These are phyloP conservation scores for Heterotilapia buettikoferi DNA, from an alignment of 2,113 vertebrate species.

Conservation along the genomic window DNA sequence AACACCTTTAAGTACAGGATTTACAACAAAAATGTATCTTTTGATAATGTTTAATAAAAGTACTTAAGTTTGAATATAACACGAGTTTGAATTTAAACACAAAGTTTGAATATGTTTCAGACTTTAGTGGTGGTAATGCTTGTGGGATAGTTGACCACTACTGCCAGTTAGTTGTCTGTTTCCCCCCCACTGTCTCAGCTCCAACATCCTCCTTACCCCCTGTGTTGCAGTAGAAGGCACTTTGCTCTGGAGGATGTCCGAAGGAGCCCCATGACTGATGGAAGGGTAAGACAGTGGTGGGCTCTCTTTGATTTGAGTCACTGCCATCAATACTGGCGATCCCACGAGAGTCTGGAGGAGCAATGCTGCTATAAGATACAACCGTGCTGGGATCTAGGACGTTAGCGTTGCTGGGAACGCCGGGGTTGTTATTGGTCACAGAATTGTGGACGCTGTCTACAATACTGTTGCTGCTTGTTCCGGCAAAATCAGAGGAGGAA, in stretches of 20 bases:
- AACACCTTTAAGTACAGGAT: not conserved
- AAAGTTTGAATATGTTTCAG: not conserved
- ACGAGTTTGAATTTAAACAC: not conserved
- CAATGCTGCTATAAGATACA: constrained; percentile 17
- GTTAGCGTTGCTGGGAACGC: constrained; percentile 28
- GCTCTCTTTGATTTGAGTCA: constrained; percentile 30
- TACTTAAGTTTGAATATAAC: not conserved
- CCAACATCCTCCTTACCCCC: constrained; percentile 33
- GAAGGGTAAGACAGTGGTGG: constrained; percentile 7
- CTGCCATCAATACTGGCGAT: not conserved
- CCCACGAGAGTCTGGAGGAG: constrained; percentile 6
- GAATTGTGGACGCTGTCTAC: constrained; percentile 7
- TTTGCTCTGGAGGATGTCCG: constrained; percentile 27
- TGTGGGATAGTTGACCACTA: constrained; percentile 1
- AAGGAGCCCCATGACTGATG: constrained; percentile 57
- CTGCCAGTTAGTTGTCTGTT: constrained; percentile 44
- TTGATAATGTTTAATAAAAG: not conserved
- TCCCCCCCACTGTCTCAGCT: not conserved
- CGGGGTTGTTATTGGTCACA: not conserved
- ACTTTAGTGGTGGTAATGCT: not conserved
- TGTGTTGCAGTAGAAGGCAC: constrained; percentile 32
- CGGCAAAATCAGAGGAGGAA: not conserved
- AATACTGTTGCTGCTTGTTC: not conserved
- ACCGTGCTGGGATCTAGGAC: not conserved
- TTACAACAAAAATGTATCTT: not conserved